Percentiles rank a stretch among this genome's conserved stretches.
phyloP scores from a whole-genome alignment of 1,140 invertebrate species.

The Lepidurus couesii region DNA sequence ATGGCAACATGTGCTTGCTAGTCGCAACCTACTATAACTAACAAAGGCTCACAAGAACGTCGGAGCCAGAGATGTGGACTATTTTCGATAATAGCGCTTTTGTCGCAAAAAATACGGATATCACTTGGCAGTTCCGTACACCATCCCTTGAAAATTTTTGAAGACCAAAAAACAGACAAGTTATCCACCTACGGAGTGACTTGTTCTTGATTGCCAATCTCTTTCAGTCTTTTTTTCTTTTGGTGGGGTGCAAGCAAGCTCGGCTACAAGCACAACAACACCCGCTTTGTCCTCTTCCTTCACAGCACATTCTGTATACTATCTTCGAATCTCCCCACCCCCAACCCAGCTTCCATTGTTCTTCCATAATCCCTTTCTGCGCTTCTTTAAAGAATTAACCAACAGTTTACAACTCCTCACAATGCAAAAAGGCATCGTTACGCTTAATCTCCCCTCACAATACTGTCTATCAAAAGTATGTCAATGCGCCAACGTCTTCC shows the following conservation, averaged over 20 bases:
- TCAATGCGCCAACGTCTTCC: too few species aligned
- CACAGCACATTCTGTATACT: too few species aligned
- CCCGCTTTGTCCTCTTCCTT: neutral
- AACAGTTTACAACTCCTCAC: neutral
- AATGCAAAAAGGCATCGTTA: slow-evolving; percentile 12
- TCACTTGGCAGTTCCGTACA: slow-evolving; percentile 5
- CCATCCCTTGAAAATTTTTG: neutral
- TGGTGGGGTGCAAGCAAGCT: too few species aligned
- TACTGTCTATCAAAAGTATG: neutral
- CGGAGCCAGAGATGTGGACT: neutral
- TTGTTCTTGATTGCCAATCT: neutral
- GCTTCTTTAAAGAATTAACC: neutral
- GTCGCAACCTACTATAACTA: neutral
- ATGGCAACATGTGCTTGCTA: neutral
- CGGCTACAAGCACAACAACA: too few species aligned
- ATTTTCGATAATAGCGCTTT: neutral
- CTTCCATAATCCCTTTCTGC: neutral
- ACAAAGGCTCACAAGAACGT: neutral
- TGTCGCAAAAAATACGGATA: neutral
- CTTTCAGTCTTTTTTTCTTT: too few species aligned
- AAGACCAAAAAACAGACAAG: neutral
- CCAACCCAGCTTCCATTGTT: neutral
- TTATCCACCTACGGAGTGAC: neutral
- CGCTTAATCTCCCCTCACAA: neutral
- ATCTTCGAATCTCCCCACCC: too few species aligned